These are phyloP conservation scores for Drosophila macrospina DNA, from an alignment of 2,888 invertebrate species.

Conservation along the genomic window DNA sequence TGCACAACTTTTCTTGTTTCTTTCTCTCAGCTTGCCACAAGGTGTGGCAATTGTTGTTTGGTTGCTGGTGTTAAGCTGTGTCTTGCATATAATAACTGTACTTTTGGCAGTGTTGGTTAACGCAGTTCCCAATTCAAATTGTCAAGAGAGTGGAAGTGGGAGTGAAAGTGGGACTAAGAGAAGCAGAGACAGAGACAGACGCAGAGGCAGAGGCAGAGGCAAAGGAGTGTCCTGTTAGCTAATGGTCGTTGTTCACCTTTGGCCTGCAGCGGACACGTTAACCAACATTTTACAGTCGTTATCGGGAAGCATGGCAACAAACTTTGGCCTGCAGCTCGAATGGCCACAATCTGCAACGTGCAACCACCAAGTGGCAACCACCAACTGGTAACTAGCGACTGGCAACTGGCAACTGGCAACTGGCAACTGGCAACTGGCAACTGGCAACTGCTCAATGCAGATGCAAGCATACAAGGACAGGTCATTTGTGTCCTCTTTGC, in stretches of 20 bases:
- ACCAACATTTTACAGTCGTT: conserved; percentile 5
- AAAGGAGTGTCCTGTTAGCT: not conserved
- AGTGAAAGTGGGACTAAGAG: not conserved
- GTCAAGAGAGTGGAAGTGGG: not conserved
- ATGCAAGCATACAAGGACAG: not conserved
- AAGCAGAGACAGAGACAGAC: not conserved
- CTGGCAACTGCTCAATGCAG: conserved; percentile 8
- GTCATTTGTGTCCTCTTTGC: not conserved
- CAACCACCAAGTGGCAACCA: conserved; percentile 6
- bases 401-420: not conserved
- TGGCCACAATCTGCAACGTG: conserved; percentile 1
- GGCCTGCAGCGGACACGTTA: conserved; percentile 1
- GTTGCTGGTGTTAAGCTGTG: conserved; percentile 7
- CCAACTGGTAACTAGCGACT: conserved; percentile 1
- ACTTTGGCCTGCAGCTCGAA: conserved; percentile 5
- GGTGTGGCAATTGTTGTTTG: not conserved
- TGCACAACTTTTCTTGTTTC: not conserved
- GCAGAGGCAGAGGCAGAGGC: not conserved
- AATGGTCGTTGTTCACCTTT: conserved; percentile 13
- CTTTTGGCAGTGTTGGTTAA: conserved; percentile 10
- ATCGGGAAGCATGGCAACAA: conserved; percentile 11
- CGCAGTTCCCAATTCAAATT: not conserved
- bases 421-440: not conserved
- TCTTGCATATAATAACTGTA: conserved; percentile 3
- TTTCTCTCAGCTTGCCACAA: not conserved